Conservation (phyloP, 2,797 vertebrate genomes). For the Falco biarmicus region DNA sequence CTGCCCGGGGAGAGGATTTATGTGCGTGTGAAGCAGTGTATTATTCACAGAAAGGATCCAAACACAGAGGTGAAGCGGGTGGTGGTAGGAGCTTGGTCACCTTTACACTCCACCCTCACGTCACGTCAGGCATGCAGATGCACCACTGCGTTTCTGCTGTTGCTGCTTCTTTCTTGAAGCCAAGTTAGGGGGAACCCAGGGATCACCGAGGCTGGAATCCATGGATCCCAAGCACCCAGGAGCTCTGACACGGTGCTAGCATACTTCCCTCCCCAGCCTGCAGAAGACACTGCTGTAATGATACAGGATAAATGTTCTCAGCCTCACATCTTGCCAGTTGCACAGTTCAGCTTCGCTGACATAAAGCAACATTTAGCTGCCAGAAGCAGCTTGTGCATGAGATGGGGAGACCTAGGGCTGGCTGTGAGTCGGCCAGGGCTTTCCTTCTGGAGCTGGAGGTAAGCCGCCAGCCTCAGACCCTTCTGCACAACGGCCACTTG, state of each 20-base stretch:
- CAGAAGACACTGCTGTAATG: not conserved
- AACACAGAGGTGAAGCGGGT: rapidly evolving
- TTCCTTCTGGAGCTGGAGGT: not conserved
- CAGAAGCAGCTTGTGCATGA: not conserved
- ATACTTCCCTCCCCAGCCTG: not conserved
- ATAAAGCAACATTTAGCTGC: not conserved
- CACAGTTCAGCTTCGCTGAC: not conserved
- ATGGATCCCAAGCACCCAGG: not conserved
- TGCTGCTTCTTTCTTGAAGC: not conserved
- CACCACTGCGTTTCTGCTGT: not conserved
- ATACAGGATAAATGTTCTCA: not conserved
- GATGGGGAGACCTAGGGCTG: not conserved
- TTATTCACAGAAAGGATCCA: not conserved
- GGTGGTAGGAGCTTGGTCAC: not conserved
- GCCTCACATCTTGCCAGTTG: rapidly evolving
- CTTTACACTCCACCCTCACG: not conserved
- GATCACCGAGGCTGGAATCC: rapidly evolving
- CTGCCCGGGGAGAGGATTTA: not conserved
- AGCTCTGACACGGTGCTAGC: not conserved
- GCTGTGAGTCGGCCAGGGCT: rapidly evolving
- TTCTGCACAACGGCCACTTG: not conserved
- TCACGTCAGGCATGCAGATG: rapidly evolving
- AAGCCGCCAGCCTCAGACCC: not conserved
- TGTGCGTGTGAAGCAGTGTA: rapidly evolving
- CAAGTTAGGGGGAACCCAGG: not conserved